phyloP scores from a whole-genome alignment of 1,140 invertebrate species.

The Melipona quadrifasciata region DNA sequence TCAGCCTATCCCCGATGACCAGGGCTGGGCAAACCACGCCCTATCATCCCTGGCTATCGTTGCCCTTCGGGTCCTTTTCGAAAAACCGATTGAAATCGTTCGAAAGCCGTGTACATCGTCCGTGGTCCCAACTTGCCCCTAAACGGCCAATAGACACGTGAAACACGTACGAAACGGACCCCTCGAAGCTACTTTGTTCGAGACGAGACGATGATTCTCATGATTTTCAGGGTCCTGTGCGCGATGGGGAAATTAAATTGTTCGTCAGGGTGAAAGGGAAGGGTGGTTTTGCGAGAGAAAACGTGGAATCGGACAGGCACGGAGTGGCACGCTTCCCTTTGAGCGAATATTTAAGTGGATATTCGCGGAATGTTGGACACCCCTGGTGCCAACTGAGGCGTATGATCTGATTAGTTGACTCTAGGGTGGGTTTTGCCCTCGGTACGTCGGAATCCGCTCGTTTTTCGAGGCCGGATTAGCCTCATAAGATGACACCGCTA shows the following conservation, averaged over 20 bases:
- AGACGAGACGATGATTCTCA: not conserved
- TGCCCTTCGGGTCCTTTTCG: not conserved
- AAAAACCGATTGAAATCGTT: constrained; percentile 3
- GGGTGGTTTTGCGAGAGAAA: not conserved
- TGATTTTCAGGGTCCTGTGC: not conserved
- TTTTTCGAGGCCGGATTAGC: constrained; percentile 74
- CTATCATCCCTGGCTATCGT: constrained; percentile 43
- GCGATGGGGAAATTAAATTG: not conserved
- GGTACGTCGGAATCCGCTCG: constrained; percentile 72
- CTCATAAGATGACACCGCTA: constrained; percentile 47
- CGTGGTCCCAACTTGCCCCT: rapidly evolving
- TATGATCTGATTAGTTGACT: constrained; percentile 78
- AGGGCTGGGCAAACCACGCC: constrained; percentile 79
- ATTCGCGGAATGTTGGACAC: constrained; percentile 72
- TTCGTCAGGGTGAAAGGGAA: not conserved
- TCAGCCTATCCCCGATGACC: constrained; percentile 78
- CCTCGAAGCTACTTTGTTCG: too few species aligned
- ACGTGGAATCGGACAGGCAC: not conserved
- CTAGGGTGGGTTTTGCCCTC: constrained; percentile 76
- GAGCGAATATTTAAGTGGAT: constrained; percentile 49
- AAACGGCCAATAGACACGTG: not conserved
- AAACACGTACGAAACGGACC: too few species aligned
- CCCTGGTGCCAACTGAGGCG: constrained; percentile 74
- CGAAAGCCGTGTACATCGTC: not conserved
- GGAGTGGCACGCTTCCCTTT: constrained; percentile 5